phyloP scores from a whole-genome alignment of 2,888 invertebrate genomes.

The Notodromas monacha region DNA sequence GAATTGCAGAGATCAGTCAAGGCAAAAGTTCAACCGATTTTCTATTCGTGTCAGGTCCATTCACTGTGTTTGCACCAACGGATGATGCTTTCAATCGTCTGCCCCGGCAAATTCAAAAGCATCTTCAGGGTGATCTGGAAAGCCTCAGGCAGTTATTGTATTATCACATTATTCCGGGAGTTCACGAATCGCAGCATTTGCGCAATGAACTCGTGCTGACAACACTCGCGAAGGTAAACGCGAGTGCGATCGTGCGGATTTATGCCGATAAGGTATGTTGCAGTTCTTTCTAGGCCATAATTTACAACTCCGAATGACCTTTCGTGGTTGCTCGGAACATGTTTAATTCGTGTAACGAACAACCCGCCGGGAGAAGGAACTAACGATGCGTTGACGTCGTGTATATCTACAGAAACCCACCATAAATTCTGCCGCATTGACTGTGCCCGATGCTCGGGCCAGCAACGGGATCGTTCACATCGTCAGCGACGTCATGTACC shows the following conservation, averaged over 20 bases:
- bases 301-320: no score
- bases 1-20: no score
- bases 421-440: background rate
- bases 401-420: background rate
- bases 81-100: background rate
- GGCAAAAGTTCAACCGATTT: no score
- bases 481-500: constrained; percentile 1
- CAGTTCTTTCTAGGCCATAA: background rate
- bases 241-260: background rate
- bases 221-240: background rate
- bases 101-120: background rate
- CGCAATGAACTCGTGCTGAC: background rate
- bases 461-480: background rate
- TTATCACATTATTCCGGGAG: background rate
- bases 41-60: background rate
- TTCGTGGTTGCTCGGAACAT: no score
- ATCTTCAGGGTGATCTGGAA: background rate
- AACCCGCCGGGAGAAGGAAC: no score
- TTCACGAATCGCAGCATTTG: background rate
- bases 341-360: no score
- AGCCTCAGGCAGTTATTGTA: background rate
- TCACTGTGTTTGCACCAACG: background rate
- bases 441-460: background rate
- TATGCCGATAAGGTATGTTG: constrained; percentile 1
- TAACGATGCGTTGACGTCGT: no score